Evolutionary conservation across 2,888 invertebrate genomes (phyloP), one percentile per base, ranked within the genome.

Genomic region (Lasioglossum lativentre): DNA sequence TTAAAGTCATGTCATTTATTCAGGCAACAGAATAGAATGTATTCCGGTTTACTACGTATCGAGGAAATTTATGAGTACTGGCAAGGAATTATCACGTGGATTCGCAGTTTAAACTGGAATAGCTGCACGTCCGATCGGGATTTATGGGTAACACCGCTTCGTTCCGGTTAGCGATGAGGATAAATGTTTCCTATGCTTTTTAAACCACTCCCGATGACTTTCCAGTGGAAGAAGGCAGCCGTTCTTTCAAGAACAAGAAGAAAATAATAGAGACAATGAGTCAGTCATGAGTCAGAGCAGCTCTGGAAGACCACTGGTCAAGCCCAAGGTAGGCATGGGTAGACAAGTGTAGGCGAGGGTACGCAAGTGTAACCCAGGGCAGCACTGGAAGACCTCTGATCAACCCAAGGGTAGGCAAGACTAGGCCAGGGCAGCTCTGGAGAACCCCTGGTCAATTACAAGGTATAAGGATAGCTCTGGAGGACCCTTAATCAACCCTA

Each of bases 1-100:
- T 80, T 80, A 34, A 83, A 77, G 34, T 16, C n/a, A 16, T 63
- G 30, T 83, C 74, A 66, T 83, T 83, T 75, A 80, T 86, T 77
- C 63, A 74, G 68, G 45, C 59, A 27, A 16, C 27, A 30, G 73
- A 78, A 75, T 45, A 56, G 42, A 83, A 79, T 77, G 59, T 70
- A 52, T 45, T 30, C 30, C n/a, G 19, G 34, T 42, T 71, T 45
- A 47, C 59, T 47, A 27, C 38, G 72, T 47, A 40, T 42, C 8
- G 30, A 4, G 27, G 2, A 47, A 83, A 85, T 83, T 83, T 83
- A 85, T 47, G 83, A 77, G 76, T 45, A 42, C 14, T 40, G 40
- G 10, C 16, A 66, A 75, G 77, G 70, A 80, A 77, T 83, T 86
- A 86, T 80, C 70, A 70, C 71, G 38, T 38, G 42, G 23, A 73